A percentile compares a stretch with the other conserved stretches of the same genome.
Evolutionary conservation across 2,113 vertebrate species (phyloP).

Genomic region (Abramis brama): DNA sequence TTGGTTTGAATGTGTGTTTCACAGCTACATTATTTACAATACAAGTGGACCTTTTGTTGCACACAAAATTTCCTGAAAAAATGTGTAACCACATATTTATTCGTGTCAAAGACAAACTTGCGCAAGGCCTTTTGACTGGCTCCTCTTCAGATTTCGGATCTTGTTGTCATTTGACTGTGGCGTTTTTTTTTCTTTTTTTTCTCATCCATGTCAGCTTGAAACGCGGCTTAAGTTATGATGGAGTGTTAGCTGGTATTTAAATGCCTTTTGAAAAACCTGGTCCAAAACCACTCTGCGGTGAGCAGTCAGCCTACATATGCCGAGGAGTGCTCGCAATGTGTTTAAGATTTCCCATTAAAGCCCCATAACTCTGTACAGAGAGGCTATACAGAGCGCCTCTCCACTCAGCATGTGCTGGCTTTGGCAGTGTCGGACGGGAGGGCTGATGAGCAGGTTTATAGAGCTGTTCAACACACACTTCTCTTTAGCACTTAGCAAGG

Average conservation of each 20-base stretch:
- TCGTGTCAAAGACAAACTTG: background rate
- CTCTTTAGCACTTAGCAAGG: constrained; percentile 54
- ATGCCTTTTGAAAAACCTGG: constrained; percentile 32
- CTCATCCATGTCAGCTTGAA: constrained; percentile 14
- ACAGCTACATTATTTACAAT: background rate
- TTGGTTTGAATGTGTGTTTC: background rate
- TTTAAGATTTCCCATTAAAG: constrained; percentile 60
- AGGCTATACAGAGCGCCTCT: constrained; percentile 48
- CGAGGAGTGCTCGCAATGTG: constrained; percentile 49
- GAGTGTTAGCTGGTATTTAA: constrained; percentile 45
- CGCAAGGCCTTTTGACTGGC: background rate
- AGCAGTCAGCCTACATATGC: constrained; percentile 36
- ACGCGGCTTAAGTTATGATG: constrained; percentile 31
- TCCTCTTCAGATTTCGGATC: background rate
- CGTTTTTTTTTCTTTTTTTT: background rate
- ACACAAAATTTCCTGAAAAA: no score
- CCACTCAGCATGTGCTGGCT: constrained; percentile 52
- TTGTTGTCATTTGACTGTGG: background rate
- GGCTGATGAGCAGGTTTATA: constrained; percentile 58
- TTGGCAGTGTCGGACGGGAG: constrained; percentile 35
- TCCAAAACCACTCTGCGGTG: constrained; percentile 52
- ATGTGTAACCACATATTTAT: background rate
- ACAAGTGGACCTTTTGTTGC: background rate
- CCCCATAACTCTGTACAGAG: constrained; percentile 56
- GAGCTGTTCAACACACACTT: constrained; percentile 59